Base-by-base conservation (phyloP, 2,113 vertebrate species). In the Boulengeromyrus knoepffleri region DNA sequence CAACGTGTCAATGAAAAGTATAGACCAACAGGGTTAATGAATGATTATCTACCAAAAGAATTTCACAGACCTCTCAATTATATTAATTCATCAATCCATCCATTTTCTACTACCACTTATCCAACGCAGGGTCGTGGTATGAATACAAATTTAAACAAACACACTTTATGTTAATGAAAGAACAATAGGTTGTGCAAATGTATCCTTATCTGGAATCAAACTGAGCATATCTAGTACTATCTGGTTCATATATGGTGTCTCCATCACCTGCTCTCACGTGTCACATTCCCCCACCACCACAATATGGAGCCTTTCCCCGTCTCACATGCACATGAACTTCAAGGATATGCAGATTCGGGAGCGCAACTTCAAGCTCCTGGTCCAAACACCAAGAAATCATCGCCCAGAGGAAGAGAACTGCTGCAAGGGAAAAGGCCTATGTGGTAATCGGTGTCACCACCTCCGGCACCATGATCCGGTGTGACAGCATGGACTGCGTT, bases 301-400 rank as follows among this genome's bases (percentile, higher is more conserved):
- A 95, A 95, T 91, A 96, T 96, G 95, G 93, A 95, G 92, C 92
- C 95, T 24, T 95, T 96, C 27, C 95, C 93, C 1, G 93, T 94
- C 94, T 27, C 85, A 50, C 84, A 94, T 95, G 94, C 94, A 95
- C 9, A 94, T 93, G 93, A 95, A 95, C 93, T 94, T 95, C n/a
- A 94, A 95, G 91, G 95, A 96, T 91, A 94, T 90, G 12, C 94
- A 94, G 88, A 92, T 92, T 66, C 93, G 92, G 12, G 96, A 96
- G 77, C 96, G 97, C 91, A 96, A 96, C 58, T 0, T 0, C 92
- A 0, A 96, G 96, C 0, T 92, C 95, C 74, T 97, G 97, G 96
- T 94, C 95, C 0, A 93, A 94, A 89, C 95, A 97, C 0, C 94
- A 93, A 90, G 93, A 95, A n/a, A n/a, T 92, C 19, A 87, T 94